Conservation (phyloP, 2,797 vertebrate species). For the Astyanax mexicanus region DNA sequence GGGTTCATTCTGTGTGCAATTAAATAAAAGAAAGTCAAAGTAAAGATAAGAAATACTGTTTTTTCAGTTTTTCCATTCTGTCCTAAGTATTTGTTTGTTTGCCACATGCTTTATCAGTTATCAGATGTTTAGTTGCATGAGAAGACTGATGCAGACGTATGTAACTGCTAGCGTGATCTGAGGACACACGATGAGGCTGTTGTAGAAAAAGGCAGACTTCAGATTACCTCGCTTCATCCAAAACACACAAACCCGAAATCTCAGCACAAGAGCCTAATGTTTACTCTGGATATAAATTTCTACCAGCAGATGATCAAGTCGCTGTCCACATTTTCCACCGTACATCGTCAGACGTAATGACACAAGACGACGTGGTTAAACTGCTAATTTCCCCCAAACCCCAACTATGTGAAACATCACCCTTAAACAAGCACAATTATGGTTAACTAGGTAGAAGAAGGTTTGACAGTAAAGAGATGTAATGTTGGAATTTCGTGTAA, state of each 20-base stretch:
- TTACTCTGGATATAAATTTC: conserved; percentile 65
- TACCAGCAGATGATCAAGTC: conserved; percentile 71
- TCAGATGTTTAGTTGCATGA: conserved; percentile 38
- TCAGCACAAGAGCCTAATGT: conserved; percentile 66
- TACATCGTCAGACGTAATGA: conserved; percentile 67
- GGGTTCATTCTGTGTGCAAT: too few species aligned
- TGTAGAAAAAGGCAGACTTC: conserved; percentile 59
- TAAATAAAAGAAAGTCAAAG: too few species aligned
- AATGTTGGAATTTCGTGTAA: conserved; percentile 30
- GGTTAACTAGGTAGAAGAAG: conserved; percentile 59
- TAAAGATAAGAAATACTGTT: too few species aligned
- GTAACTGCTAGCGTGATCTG: conserved; percentile 45
- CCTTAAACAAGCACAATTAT: conserved; percentile 67
- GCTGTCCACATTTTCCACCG: conserved; percentile 68
- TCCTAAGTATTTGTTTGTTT: too few species aligned
- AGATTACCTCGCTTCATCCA: conserved; percentile 60
- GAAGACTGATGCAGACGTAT: conserved; percentile 51
- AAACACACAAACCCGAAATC: conserved; percentile 66
- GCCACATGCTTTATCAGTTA: too few species aligned
- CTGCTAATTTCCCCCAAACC: conserved; percentile 63
- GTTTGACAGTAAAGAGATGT: conserved; percentile 53
- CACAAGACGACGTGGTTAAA: conserved; percentile 55
- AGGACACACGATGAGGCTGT: conserved; percentile 48
- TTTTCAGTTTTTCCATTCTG: too few species aligned
- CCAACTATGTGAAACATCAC: conserved; percentile 66